phyloP scores from a whole-genome alignment of 2,113 vertebrate species.

The Cariama cristata region DNA sequence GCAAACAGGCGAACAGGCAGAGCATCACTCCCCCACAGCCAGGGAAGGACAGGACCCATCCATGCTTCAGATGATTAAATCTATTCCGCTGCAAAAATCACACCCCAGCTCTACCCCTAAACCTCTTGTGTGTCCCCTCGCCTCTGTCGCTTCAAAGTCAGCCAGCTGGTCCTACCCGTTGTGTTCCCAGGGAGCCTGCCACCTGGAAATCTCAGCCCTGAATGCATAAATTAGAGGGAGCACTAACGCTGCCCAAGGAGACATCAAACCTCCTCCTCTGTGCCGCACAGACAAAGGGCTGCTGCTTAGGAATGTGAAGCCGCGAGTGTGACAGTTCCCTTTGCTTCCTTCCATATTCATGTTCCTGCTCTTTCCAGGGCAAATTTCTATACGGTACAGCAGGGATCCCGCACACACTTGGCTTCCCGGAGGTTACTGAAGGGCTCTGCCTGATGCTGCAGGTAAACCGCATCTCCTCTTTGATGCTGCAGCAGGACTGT shows the following conservation, averaged over 20 bases:
- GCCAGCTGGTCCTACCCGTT: neutral
- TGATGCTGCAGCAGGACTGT: neutral
- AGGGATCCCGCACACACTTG: neutral
- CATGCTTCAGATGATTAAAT: neutral
- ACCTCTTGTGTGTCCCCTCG: fast-evolving
- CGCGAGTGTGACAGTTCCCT: neutral
- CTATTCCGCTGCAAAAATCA: neutral
- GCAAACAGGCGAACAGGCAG: neutral
- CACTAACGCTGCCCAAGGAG: neutral
- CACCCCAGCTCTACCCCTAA: neutral
- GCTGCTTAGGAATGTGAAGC: neutral
- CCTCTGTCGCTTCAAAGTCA: neutral
- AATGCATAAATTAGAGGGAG: neutral
- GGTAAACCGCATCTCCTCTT: neutral
- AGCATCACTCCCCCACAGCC: neutral
- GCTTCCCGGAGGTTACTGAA: neutral
- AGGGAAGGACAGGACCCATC: neutral
- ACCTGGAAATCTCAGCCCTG: neutral
- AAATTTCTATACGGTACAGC: neutral
- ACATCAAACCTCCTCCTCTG: neutral
- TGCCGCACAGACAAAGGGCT: neutral
- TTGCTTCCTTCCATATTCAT: neutral
- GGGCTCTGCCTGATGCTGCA: neutral
- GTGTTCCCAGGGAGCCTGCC: neutral
- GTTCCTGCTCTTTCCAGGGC: neutral